phyloP scores from a whole-genome alignment of 2,888 invertebrate species.

The Hydropsyche betteni region DNA sequence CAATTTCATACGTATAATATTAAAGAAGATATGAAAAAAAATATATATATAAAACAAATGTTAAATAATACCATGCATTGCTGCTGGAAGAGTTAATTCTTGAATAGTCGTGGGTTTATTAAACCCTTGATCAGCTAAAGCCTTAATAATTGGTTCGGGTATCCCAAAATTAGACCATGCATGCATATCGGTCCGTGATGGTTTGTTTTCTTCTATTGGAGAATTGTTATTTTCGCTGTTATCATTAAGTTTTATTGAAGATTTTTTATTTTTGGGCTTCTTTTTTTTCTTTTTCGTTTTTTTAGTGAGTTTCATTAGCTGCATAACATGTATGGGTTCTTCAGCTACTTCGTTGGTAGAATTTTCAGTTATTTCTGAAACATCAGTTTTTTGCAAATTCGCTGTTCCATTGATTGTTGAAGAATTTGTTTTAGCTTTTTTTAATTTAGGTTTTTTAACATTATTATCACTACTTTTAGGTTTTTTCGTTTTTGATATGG shows the following conservation, averaged over 20 bases:
- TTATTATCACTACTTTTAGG: constrained; percentile 33
- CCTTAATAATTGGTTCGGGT: constrained; percentile 74
- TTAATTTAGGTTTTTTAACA: constrained; percentile 40
- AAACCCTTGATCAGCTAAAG: constrained; percentile 81
- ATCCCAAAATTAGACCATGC: constrained; percentile 77
- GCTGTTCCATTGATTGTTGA: neutral
- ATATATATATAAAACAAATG: constrained; percentile 31
- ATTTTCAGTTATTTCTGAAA: too few relatives aligned
- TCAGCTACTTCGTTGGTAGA: too few relatives aligned
- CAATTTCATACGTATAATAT: constrained; percentile 31
- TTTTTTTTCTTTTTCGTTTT: constrained; percentile 37
- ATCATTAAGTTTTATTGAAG: constrained; percentile 38
- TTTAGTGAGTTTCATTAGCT: constrained; percentile 49
- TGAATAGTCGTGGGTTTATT: constrained; percentile 90
- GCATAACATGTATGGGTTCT: too few relatives aligned
- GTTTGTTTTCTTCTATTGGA: constrained; percentile 45
- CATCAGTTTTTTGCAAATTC: neutral
- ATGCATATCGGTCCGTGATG: constrained; percentile 63
- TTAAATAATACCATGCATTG: constrained; percentile 74
- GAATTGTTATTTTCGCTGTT: constrained; percentile 1
- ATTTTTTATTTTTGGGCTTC: constrained; percentile 37
- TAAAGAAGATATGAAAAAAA: neutral
- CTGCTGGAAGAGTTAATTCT: constrained; percentile 78
- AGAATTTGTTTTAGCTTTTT: neutral
- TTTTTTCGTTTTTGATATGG: constrained; percentile 43